Base-by-base conservation (phyloP, 2,797 vertebrate species). In the Cyprinodon diabolis region DNA sequence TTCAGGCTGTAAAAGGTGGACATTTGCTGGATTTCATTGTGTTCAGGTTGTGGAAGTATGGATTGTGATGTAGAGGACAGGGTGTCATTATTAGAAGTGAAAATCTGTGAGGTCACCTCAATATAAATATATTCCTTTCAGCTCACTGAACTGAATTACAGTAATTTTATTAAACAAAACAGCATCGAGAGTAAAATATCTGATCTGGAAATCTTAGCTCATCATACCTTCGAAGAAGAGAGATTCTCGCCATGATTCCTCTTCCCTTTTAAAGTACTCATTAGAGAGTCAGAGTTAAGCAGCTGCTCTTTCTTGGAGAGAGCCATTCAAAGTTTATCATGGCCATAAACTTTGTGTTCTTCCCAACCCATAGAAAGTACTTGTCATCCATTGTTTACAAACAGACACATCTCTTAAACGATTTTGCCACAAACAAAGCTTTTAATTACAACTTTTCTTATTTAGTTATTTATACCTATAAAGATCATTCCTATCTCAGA, bases 1-100 rank as follows among this genome's bases (percentile, higher is more conserved):
- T 69, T 75, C 74, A 69, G 74, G 23, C 37, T 21, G 68, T 71
- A 57, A 84, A 79, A 84, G 67, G 37, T 4, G 0, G 51, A 45
- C 70, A 82, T 87, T 83, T 79, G 75, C 88, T 87, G 75, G 62
- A 77, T 80, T 79, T 83, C 75, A 74, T 69, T 66, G 74, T 68
- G 73, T 67, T 72, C 68, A 57, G 19, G 74, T 51, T 54, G 71
- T 74, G 21, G 72, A 69, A 75, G 49, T 68, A 21, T 76, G 48
- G 8, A 60, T 70, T 67, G 82, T 67, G 74, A 58, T 66, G 71
- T 21, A 75, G 8, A 66, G 37, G 69, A 83, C 35, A 30, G 4
- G 4, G 23, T 40, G 57, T 47, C 0, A 48, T 78, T 47, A 75
- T 48, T 76, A 73, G 54, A n/a, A 81, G 14, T 21, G 4, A 19